Percentiles rank a stretch among this genome's conserved stretches.
phyloP scores from a whole-genome alignment of 2,113 vertebrate species.

The Cinclus cinclus region DNA sequence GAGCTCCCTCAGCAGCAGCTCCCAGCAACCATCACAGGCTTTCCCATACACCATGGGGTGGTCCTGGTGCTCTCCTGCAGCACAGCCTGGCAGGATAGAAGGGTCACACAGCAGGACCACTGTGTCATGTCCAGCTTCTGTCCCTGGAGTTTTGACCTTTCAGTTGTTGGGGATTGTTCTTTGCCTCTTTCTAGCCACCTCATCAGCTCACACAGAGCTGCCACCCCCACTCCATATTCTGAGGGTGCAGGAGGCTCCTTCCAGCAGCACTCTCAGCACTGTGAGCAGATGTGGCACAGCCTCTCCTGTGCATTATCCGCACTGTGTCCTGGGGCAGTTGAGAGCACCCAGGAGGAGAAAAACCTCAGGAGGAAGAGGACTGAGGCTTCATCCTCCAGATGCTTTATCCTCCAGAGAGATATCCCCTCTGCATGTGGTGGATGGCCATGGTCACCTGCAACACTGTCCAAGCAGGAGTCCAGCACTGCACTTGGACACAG shows the following conservation, averaged over 20 bases:
- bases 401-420: not conserved
- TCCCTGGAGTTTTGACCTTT: not conserved
- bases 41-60: not conserved
- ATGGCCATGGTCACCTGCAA: not conserved
- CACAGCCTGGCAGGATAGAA: not conserved
- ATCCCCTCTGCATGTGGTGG: not conserved
- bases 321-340: no score
- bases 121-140: not conserved
- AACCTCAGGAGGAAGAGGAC: not conserved
- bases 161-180: not conserved
- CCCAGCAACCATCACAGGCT: not conserved
- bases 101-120: not conserved
- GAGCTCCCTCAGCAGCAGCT: not conserved
- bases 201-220: not conserved
- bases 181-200: not conserved
- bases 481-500: fast-evolving
- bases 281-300: not conserved
- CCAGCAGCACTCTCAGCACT: not conserved
- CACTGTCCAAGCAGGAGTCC: not conserved
- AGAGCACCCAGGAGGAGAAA: not conserved
- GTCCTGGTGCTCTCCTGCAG: not conserved
- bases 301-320: not conserved
- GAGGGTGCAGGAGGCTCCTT: not conserved
- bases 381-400: not conserved
- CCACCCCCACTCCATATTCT: not conserved